These are phyloP conservation scores for Chrysocyon brachyurus DNA, from an alignment of 2,797 vertebrate species.

Conservation along the genomic window DNA sequence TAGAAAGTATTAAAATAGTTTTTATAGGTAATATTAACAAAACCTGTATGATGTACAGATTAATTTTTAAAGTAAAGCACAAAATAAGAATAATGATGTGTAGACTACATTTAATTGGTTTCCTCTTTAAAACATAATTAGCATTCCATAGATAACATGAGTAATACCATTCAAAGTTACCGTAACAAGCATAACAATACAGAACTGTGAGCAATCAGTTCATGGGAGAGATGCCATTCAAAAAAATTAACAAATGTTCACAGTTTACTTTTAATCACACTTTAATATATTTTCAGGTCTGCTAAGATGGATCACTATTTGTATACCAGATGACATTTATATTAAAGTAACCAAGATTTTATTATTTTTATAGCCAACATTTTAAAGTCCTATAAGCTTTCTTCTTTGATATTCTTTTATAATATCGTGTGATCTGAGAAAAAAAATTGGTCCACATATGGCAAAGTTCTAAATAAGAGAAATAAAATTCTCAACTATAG, in stretches of 20 bases:
- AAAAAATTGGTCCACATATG: neutral
- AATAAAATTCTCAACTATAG: slow-evolving; percentile 19
- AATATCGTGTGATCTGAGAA: neutral
- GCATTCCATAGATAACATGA: slow-evolving; percentile 34
- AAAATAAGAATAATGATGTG: slow-evolving; percentile 54
- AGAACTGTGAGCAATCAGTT: neutral
- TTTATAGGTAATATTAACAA: slow-evolving; percentile 15
- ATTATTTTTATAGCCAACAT: neutral
- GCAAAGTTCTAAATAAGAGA: slow-evolving; percentile 42
- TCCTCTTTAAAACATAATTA: slow-evolving; percentile 78
- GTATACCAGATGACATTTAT: slow-evolving; percentile 41
- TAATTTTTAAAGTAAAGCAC: slow-evolving; percentile 51
- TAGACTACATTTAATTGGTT: slow-evolving; percentile 57
- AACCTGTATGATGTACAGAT: slow-evolving; percentile 29
- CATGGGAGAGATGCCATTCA: neutral
- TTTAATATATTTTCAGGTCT: neutral
- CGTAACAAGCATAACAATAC: neutral
- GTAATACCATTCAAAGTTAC: neutral
- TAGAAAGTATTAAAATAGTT: neutral
- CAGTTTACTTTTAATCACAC: slow-evolving; percentile 65
- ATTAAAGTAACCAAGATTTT: neutral
- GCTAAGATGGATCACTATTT: slow-evolving; percentile 14
- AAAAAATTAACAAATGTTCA: neutral
- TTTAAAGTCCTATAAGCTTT: neutral
- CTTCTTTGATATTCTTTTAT: slow-evolving; percentile 1